A percentile compares a stretch with the other conserved stretches of the same genome.
phyloP scores from a whole-genome alignment of 2,888 invertebrate genomes.

The Troglohyphantes excavatus region DNA sequence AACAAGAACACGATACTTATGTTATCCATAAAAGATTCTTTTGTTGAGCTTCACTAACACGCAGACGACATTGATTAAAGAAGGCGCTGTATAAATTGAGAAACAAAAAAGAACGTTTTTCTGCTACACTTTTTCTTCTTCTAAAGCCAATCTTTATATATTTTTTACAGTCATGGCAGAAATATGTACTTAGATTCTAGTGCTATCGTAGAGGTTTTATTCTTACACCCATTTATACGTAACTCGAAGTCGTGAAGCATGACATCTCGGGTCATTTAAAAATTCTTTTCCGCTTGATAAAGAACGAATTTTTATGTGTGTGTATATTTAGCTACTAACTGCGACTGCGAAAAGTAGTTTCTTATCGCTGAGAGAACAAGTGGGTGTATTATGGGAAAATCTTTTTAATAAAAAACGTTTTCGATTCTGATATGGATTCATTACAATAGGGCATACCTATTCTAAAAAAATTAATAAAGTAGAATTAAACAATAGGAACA shows the following conservation, averaged over 20 bases:
- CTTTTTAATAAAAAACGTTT: no score
- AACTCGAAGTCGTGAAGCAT: slow-evolving; percentile 45
- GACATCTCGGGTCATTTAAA: slow-evolving; percentile 34
- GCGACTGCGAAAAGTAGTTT: neutral
- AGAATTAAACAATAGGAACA: no score
- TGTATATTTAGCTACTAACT: slow-evolving; percentile 10
- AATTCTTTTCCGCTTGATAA: slow-evolving; percentile 56
- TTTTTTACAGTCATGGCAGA: slow-evolving; percentile 16
- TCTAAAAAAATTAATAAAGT: no score
- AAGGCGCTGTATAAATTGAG: neutral
- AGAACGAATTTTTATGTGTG: slow-evolving; percentile 2
- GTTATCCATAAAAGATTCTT: neutral
- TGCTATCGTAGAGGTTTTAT: slow-evolving; percentile 9
- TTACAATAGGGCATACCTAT: no score
- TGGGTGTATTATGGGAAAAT: neutral
- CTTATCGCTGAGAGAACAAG: neutral
- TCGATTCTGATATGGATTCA: no score
- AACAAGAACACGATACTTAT: neutral
- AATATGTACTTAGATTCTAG: slow-evolving; percentile 36
- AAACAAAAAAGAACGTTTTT: slow-evolving; percentile 1
- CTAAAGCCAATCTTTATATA: neutral
- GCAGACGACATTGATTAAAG: slow-evolving; percentile 11
- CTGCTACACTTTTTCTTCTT: slow-evolving; percentile 1
- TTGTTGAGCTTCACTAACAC: neutral
- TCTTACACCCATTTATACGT: slow-evolving; percentile 13